phyloP scores from a whole-genome alignment of 2,113 vertebrate genomes.

The Oncorhynchus mykiss region DNA sequence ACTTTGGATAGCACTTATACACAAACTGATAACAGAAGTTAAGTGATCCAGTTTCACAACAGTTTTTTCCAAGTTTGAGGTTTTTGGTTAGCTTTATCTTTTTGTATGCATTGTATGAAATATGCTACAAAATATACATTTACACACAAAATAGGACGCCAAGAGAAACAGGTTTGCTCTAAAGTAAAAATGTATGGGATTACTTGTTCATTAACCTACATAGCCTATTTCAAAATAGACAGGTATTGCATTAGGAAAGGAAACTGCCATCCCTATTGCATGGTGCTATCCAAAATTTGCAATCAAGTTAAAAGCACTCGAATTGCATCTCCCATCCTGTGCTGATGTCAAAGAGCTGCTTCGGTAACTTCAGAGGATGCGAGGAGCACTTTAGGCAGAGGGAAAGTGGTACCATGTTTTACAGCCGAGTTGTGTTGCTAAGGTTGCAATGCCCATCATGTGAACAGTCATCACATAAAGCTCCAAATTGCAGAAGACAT shows the following conservation, averaged over 20 bases:
- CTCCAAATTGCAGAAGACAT: not conserved
- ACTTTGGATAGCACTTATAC: constrained; percentile 4
- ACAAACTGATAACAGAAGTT: not conserved
- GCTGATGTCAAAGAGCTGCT: constrained; percentile 71
- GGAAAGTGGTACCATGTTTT: constrained; percentile 17
- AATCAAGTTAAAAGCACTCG: constrained; percentile 76
- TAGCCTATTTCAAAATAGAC: constrained; percentile 67
- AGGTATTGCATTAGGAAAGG: constrained; percentile 69
- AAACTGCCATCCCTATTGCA: constrained; percentile 54
- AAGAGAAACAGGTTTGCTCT: constrained; percentile 71
- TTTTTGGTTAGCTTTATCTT: not conserved
- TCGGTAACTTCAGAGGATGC: constrained; percentile 67
- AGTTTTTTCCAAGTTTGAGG: not conserved
- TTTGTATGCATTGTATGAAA: no score
- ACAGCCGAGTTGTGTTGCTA: not conserved
- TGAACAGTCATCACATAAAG: not conserved
- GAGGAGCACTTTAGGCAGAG: constrained; percentile 59
- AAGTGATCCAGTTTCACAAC: not conserved
- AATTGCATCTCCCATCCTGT: constrained; percentile 71
- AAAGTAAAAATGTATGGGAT: constrained; percentile 73
- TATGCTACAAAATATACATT: constrained; percentile 40
- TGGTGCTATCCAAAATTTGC: constrained; percentile 74
- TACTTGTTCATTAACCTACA: constrained; percentile 75
- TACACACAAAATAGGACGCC: constrained; percentile 66
- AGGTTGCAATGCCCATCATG: not conserved